Base-by-base conservation (phyloP, 2,113 vertebrate species). In the Himantopus leucocephalus region DNA sequence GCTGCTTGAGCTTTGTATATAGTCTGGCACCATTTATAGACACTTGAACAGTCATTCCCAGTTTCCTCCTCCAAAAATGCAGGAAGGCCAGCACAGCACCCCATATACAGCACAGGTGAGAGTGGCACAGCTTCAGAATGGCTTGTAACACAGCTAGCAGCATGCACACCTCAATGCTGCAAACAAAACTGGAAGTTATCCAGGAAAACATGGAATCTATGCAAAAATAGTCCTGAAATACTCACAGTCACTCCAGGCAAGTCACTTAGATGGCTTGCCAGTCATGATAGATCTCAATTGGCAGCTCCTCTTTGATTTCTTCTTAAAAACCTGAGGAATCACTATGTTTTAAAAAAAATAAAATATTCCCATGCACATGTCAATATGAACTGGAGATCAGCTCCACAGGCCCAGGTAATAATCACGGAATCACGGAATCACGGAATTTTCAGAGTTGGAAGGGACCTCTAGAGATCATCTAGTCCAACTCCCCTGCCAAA, bases 191-290 rank as follows among this genome's bases (percentile, higher is more conserved):
- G 45, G 27, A 73, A 64, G 23, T 59, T 55, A 76, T 21, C 41
- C 32, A 55, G 52, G 24, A 62, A 82, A 94, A 56, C 12, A 62
- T 0, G 8, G 43, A 52, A 73, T 50, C 85, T 48, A 56, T 67
- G 27, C 84, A 94, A 91, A 94, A 90, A 68, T 7, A 77, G 64
- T 62, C 43, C 67, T 94, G n/a, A 77, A 81, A 96, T 90, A 97
- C 82, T 95, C 71, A 96, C 95, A 83, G 94, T 97, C 89, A 76
- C 41, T 93, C 85, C 94, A 96, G 29, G 48, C 43, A 93, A 68
- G 66, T 59, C 58, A 94, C 90, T 82, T 60, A 56, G 13, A 47
- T 5, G 60, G 68, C 29, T 39, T 87, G 47, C 73, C 72, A 87
- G 27, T 93, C 96, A 96, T 91, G 78, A n/a, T 0, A 66, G 64